phyloP scores from a whole-genome alignment of 2,113 vertebrate genomes.

The Urocynchramus pylzowi region DNA sequence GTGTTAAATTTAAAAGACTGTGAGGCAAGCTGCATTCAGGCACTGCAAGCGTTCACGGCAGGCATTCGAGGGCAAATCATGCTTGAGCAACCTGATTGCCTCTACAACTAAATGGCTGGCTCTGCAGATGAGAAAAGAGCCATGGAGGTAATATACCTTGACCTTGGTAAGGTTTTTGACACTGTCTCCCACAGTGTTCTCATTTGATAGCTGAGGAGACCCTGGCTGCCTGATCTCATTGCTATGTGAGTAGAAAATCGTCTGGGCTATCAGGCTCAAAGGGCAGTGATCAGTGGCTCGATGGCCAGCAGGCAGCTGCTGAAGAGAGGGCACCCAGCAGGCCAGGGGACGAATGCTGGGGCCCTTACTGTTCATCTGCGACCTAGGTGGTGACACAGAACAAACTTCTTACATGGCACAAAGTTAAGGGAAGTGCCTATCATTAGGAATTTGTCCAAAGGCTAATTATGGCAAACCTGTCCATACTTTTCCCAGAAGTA shows the following conservation, averaged over 20 bases:
- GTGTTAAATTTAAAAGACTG: slow-evolving; percentile 54
- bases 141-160: slow-evolving; percentile 36
- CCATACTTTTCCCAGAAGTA: neutral
- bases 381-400: neutral
- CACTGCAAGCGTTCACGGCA: neutral
- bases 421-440: neutral
- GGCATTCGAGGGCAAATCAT: slow-evolving; percentile 53
- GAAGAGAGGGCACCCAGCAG: neutral
- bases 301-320: neutral
- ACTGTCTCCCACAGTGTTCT: slow-evolving; percentile 16
- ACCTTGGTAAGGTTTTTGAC: slow-evolving; percentile 52
- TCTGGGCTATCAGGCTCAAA: neutral
- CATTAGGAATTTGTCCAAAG: neutral
- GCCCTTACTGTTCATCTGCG: neutral
- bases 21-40: slow-evolving; percentile 42
- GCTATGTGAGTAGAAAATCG: neutral
- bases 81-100: slow-evolving; percentile 49
- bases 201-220: neutral
- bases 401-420: neutral
- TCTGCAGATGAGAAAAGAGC: slow-evolving; percentile 6
- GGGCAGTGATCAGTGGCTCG: neutral
- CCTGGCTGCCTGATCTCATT: neutral
- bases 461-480: neutral
- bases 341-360: accelerated
- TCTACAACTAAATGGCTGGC: slow-evolving; percentile 8